A percentile compares a stretch with the other conserved stretches of the same genome.
These are phyloP conservation scores for Drosophila greeni DNA, from an alignment of 2,888 invertebrate genomes.

Conservation along the genomic window DNA sequence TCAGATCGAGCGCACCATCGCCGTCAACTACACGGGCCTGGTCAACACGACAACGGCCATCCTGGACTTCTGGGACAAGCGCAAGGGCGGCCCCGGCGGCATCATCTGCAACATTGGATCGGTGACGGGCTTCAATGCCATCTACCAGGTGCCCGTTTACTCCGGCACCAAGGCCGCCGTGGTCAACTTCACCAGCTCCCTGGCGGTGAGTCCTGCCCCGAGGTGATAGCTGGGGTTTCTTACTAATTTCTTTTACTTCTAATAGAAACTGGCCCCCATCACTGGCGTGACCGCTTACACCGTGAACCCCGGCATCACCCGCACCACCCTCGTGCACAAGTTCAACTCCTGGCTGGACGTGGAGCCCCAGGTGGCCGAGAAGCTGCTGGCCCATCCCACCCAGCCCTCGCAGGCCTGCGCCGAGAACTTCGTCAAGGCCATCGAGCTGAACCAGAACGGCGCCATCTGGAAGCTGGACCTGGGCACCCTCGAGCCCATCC, in stretches of 20 bases:
- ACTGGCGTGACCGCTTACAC: constrained; percentile 66
- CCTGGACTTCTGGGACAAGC: constrained; percentile 78
- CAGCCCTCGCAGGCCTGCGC: constrained; percentile 66
- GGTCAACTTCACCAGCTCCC: constrained; percentile 76
- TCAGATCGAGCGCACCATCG: constrained; percentile 67
- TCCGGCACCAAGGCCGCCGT: constrained; percentile 78
- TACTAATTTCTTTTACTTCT: neutral
- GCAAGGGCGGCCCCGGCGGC: constrained; percentile 78
- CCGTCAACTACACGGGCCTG: constrained; percentile 66
- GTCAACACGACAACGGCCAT: constrained; percentile 73
- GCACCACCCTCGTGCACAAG: constrained; percentile 55
- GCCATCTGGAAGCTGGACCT: constrained; percentile 75
- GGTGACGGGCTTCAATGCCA: constrained; percentile 70
- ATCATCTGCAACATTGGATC: constrained; percentile 78
- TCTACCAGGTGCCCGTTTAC: constrained; percentile 74
- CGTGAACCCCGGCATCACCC: constrained; percentile 66
- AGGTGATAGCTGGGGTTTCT: neutral
- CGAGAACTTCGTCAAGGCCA: constrained; percentile 70
- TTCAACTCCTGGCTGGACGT: constrained; percentile 66
- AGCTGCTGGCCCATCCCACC: constrained; percentile 44
- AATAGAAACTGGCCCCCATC: constrained; percentile 56
- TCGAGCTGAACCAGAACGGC: constrained; percentile 73
- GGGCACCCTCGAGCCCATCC: constrained; percentile 61
- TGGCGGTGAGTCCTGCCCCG: constrained; percentile 67
- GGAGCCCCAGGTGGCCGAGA: constrained; percentile 55